Base-by-base conservation (phyloP, 2,888 invertebrate species). In the Drosophila subquinaria region DNA sequence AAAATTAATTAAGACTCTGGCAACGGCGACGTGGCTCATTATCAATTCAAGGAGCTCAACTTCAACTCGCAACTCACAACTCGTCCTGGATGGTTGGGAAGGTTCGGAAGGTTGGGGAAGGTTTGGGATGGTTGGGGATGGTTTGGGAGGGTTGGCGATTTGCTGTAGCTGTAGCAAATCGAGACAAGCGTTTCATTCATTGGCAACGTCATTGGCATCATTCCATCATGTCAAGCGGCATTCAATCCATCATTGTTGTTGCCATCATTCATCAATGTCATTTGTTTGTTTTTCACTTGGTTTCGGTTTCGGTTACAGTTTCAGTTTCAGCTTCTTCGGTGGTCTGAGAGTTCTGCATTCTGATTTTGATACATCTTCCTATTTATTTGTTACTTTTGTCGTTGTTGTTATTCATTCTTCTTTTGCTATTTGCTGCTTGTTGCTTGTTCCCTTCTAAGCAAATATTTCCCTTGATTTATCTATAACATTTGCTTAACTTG, bases 211-310 rank as follows among this genome's bases (percentile, higher is more conserved):
- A 74, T 70, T 64, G 56, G 52, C 72, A 61, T 51, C 71, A 82
- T 63, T 67, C 62, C 52, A 57, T 52, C 51, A 56, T 64, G 62
- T n/a, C 23, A 62, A 42, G 59, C 71, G 60, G 66, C 61, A 52
- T 73, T 80, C 88, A 74, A 86, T 86, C 76, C 75, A 86, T 89
- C 86, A 86, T 89, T 78, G 30, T 53, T 66, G 78, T 53, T 66
- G 78, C 73, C 76, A 85, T 78, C 86, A 89, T 86, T 82, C 90
- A 88, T 86, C 86, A 86, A 86, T 89, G 86, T 89, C 90, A 85
- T 85, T 89, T 75, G 66, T 74, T 77, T 72, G 61, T 52, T 80
- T 75, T 76, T 70, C 67, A 51, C 50, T 68, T 63, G 62, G 45
- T 76, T 82, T 73, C 74, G 17, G 17, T 17, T 17, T 17, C 17